Percentiles rank a stretch among this genome's conserved stretches.
These are phyloP conservation scores for Theonella swinhoei DNA, from an alignment of 37 sponge, comb jelly and placozoan species.

Conservation along the genomic window DNA sequence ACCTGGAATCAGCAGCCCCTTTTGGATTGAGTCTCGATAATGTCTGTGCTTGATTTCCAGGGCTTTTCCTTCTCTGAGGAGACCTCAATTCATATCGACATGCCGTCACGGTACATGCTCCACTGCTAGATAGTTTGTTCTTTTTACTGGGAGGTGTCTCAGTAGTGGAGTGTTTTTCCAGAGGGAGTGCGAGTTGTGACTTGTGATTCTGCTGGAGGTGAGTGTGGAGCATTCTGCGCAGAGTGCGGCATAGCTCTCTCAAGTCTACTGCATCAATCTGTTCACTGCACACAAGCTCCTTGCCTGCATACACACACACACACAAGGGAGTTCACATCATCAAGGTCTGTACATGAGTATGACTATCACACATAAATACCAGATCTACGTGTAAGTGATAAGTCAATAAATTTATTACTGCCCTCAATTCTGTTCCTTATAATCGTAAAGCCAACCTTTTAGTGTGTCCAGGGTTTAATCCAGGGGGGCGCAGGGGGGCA, in stretches of 20 bases:
- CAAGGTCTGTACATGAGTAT: too few species aligned
- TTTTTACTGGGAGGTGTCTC: not conserved
- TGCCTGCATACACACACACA: too few species aligned
- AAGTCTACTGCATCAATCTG: constrained; percentile 46
- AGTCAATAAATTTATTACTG: too few species aligned
- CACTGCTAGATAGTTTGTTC: not conserved
- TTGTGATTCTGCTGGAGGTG: not conserved
- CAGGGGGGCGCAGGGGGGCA: too few species aligned
- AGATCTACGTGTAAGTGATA: too few species aligned
- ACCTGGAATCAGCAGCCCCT: not conserved
- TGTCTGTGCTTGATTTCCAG: not conserved
- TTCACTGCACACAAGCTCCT: constrained; percentile 60
- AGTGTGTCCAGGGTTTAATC: too few species aligned
- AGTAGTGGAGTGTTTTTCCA: not conserved
- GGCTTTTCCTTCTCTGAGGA: not conserved
- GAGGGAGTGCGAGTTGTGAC: not conserved
- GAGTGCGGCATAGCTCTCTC: constrained; percentile 53
- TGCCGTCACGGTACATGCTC: not conserved
- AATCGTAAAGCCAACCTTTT: too few species aligned
- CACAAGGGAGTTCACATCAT: too few species aligned
- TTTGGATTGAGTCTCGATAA: not conserved
- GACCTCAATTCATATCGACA: not conserved
- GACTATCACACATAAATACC: too few species aligned
- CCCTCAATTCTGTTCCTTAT: too few species aligned
- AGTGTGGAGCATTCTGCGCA: constrained; percentile 31